These are phyloP conservation scores for Poecilia picta DNA, from an alignment of 2,797 vertebrate species.

Conservation along the genomic window DNA sequence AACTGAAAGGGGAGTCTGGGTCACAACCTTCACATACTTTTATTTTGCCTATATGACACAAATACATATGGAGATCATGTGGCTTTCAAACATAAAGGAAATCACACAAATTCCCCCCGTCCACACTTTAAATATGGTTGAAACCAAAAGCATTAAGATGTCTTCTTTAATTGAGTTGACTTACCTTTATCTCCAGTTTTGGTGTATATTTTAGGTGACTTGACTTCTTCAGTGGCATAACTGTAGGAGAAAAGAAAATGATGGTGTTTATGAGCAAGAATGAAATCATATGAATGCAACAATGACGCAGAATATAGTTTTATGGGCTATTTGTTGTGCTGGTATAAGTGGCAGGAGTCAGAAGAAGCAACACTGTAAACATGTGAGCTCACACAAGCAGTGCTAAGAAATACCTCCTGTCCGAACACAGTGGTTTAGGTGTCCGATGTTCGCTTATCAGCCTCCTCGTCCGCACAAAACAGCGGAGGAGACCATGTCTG, in stretches of 20 bases:
- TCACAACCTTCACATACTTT: neutral
- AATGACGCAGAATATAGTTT: neutral
- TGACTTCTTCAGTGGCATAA: conserved; percentile 66
- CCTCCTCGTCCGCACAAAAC: conserved; percentile 43
- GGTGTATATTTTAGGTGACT: conserved; percentile 88
- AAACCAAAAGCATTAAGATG: no score
- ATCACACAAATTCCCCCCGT: neutral
- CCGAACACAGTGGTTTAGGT: conserved; percentile 15
- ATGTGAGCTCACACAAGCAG: neutral
- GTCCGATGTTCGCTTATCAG: conserved; percentile 32
- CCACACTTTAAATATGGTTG: no score
- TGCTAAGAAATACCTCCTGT: conserved; percentile 67
- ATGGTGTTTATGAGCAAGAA: neutral
- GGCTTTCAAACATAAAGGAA: neutral
- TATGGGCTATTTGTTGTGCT: neutral
- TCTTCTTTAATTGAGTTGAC: neutral
- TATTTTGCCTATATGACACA: neutral
- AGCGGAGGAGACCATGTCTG: conserved; percentile 51
- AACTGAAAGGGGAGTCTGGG: neutral
- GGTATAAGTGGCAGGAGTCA: neutral
- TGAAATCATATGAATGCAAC: neutral
- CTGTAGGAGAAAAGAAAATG: conserved; percentile 35
- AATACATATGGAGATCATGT: neutral
- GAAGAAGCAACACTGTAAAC: neutral
- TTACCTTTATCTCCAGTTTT: conserved; percentile 94